phyloP scores from a whole-genome alignment of 92 coral and sea anemone genomes.

The Desmophyllum pertusum region DNA sequence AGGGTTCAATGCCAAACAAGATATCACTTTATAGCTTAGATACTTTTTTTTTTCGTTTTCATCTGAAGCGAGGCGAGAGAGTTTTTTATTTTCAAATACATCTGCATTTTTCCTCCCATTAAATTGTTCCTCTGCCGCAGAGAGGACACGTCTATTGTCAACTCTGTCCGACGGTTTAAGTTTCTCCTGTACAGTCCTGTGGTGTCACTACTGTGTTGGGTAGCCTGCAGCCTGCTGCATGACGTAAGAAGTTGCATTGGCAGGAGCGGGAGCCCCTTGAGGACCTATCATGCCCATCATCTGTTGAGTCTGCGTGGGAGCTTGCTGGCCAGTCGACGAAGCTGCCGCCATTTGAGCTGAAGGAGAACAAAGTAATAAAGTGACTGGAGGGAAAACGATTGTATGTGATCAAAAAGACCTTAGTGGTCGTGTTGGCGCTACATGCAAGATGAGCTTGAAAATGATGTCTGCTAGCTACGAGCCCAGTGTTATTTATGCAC shows the following conservation, averaged over 20 bases:
- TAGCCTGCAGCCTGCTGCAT: conserved; percentile 94
- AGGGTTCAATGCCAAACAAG: conserved; percentile 52
- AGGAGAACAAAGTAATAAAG: conserved; percentile 41
- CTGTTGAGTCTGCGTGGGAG: conserved; percentile 63
- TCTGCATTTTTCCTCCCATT: conserved; percentile 25
- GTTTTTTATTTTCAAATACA: conserved; percentile 4
- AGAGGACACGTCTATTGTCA: conserved; percentile 13
- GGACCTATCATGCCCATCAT: conserved; percentile 71
- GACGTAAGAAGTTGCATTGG: conserved; percentile 74
- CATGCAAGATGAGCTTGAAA: conserved; percentile 13
- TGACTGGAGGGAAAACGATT: conserved; percentile 40
- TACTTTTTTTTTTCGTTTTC: conserved; percentile 9
- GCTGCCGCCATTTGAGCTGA: conserved; percentile 72
- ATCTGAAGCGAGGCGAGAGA: conserved; percentile 6
- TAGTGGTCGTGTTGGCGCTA: conserved; percentile 21
- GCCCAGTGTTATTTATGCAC: neutral
- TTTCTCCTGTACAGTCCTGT: conserved; percentile 31
- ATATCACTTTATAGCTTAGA: neutral
- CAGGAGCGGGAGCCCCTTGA: conserved; percentile 70
- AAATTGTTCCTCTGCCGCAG: conserved; percentile 14
- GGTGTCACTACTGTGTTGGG: conserved; percentile 66
- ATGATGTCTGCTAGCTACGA: conserved; percentile 33
- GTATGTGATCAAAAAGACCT: conserved; percentile 32
- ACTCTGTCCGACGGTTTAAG: conserved; percentile 15
- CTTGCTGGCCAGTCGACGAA: conserved; percentile 58